Evolutionary conservation across 2,888 invertebrate genomes (phyloP).

Genomic region (Plebejus argus): DNA sequence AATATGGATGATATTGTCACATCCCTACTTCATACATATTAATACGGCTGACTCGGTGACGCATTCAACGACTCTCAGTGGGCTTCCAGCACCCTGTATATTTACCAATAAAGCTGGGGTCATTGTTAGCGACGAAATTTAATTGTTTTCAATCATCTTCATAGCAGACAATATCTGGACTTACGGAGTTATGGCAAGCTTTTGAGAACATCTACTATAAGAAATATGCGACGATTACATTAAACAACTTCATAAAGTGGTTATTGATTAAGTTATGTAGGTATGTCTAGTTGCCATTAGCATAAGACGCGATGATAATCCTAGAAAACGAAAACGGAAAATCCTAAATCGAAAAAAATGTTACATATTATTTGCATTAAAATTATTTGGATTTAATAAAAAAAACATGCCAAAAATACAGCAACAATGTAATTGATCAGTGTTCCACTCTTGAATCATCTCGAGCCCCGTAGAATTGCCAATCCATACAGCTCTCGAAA

Average conservation of each 20-base stretch:
- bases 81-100: constrained; percentile 51
- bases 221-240: background rate
- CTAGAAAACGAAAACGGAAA: no score
- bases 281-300: no score
- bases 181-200: background rate
- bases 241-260: background rate
- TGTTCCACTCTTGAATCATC: background rate
- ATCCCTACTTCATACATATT: constrained; percentile 55
- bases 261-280: no score
- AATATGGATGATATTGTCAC: background rate
- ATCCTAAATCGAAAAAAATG: no score
- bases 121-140: constrained; percentile 38
- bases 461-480: background rate
- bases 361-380: no score
- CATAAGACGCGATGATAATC: no score
- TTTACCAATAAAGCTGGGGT: constrained; percentile 44
- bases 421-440: background rate
- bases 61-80: constrained; percentile 55
- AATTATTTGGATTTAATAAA: background rate
- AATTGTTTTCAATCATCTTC: constrained; percentile 28
- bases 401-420: background rate
- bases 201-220: background rate
- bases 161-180: background rate
- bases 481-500: background rate
- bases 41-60: constrained; percentile 55